Conservation (phyloP, 2,797 vertebrate species). For the Allobates femoralis region DNA sequence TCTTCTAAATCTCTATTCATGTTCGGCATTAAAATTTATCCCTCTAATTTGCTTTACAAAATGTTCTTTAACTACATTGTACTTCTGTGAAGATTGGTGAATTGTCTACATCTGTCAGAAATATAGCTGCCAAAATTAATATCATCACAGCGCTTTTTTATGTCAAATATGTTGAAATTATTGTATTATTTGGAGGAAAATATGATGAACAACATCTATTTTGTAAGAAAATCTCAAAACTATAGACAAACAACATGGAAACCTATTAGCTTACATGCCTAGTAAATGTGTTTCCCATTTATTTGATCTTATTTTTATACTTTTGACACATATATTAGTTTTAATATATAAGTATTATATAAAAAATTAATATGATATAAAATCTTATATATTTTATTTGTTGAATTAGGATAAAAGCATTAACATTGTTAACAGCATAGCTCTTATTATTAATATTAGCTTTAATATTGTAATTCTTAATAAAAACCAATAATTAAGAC, state of each 20-base stretch:
- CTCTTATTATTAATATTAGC: too few species aligned
- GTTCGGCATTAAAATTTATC: slow-evolving; percentile 57
- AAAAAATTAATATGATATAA: background rate
- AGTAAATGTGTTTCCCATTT: background rate
- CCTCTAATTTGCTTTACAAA: slow-evolving; percentile 59
- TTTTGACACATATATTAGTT: too few species aligned
- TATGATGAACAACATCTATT: background rate
- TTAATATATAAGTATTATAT: background rate
- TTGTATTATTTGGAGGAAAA: background rate
- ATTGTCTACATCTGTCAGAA: slow-evolving; percentile 44
- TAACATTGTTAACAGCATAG: too few species aligned
- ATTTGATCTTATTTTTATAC: background rate
- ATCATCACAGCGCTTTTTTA: background rate
- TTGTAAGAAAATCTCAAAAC: background rate
- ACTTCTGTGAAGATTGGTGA: slow-evolving; percentile 33
- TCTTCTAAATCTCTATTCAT: slow-evolving; percentile 59
- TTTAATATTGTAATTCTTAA: too few species aligned
- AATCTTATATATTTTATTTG: background rate
- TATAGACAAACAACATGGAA: background rate
- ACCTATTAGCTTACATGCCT: background rate
- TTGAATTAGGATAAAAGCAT: background rate
- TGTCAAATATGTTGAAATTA: background rate
- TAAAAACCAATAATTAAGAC: too few species aligned
- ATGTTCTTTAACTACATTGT: slow-evolving; percentile 50
- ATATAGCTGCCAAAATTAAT: slow-evolving; percentile 69